phyloP scores from a whole-genome alignment of 2,113 vertebrate genomes.

The Oenanthe oenanthe region DNA sequence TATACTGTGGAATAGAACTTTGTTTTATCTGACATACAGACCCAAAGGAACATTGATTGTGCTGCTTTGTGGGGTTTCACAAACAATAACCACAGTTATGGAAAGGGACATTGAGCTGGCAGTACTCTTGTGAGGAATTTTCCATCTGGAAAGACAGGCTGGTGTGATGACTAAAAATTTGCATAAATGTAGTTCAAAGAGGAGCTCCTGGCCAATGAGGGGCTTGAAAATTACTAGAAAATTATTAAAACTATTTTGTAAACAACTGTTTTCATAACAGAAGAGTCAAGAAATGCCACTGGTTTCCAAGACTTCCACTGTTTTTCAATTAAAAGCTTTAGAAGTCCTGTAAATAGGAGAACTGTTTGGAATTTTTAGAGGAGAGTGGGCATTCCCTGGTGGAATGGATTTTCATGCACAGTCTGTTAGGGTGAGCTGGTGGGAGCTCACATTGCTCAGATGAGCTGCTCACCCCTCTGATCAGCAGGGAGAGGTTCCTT shows the following conservation, averaged over 20 bases:
- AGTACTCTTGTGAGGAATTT: neutral
- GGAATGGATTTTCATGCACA: neutral
- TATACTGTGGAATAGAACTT: neutral
- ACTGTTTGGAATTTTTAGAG: neutral
- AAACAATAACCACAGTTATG: neutral
- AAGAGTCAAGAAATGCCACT: neutral
- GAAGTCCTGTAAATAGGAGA: neutral
- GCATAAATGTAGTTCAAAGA: neutral
- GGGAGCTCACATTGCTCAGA: neutral
- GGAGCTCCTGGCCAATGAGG: neutral
- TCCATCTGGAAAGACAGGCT: neutral
- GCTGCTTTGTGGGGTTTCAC: neutral
- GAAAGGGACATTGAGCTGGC: neutral
- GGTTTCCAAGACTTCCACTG: neutral
- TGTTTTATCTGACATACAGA: neutral
- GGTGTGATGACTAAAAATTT: neutral
- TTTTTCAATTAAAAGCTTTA: neutral
- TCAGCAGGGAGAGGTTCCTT: neutral
- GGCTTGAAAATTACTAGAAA: neutral
- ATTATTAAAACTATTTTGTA: neutral
- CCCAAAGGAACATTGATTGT: neutral
- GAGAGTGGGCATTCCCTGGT: accelerated
- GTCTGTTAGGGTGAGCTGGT: neutral
- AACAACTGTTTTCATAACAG: neutral
- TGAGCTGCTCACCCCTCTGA: neutral